Percentiles rank a stretch among this genome's conserved stretches.
These are phyloP conservation scores for Coranthus polyacanthus DNA, from an alignment of 2,797 vertebrate species.

Conservation along the genomic window DNA sequence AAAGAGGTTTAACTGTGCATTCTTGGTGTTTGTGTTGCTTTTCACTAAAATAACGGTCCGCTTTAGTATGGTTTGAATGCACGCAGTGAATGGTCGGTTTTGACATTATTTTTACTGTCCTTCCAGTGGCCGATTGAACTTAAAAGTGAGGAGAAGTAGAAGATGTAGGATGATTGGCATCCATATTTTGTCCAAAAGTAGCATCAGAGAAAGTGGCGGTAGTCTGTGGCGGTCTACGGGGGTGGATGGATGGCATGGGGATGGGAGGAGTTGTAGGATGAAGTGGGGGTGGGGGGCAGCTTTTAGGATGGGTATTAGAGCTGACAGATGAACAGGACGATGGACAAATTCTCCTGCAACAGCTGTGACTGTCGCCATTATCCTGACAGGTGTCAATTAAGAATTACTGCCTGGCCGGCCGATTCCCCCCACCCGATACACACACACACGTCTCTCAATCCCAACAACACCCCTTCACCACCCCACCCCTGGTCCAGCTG, in stretches of 20 bases:
- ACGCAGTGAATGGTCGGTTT: too few relatives aligned
- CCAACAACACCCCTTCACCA: conserved; percentile 74
- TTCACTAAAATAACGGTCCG: conserved; percentile 23
- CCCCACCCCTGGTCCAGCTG: conserved; percentile 94
- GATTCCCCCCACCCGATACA: conserved; percentile 51
- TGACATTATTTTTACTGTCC: not conserved
- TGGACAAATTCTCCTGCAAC: conserved; percentile 95
- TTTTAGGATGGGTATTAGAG: conserved; percentile 96
- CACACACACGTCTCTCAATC: conserved; percentile 36
- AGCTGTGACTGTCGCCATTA: conserved; percentile 97
- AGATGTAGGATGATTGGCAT: conserved; percentile 2
- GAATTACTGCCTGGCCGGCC: conserved; percentile 95
- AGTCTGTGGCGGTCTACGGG: too few relatives aligned
- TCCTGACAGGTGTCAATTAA: conserved; percentile 99
- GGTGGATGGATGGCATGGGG: conserved; percentile 40
- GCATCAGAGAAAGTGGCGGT: conserved; percentile 26
- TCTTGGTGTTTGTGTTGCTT: conserved; percentile 25
- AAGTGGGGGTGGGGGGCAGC: conserved; percentile 70
- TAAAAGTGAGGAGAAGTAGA: not conserved
- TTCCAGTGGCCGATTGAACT: not conserved
- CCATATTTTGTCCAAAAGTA: conserved; percentile 35
- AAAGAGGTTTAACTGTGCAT: conserved; percentile 13
- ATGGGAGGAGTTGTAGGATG: conserved; percentile 75
- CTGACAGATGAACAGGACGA: conserved; percentile 97
- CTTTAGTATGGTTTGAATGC: too few relatives aligned